phyloP scores from a whole-genome alignment of 2,113 vertebrate species.

The Elaphurus davidianus region DNA sequence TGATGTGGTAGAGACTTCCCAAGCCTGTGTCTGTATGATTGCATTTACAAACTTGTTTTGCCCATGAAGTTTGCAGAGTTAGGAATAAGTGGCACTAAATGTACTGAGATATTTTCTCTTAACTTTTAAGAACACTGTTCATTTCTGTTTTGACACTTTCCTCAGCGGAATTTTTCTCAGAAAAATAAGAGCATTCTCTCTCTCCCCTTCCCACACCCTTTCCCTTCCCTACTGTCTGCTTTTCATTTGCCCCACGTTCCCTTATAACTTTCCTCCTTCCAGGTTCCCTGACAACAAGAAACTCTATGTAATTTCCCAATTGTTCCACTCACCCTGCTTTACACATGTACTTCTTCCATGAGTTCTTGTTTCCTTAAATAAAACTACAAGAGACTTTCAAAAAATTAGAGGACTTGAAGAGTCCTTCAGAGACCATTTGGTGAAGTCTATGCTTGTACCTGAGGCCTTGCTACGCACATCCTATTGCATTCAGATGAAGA shows the following conservation, averaged over 20 bases:
- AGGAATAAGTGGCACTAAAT: neutral
- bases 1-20: neutral
- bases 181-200: neutral
- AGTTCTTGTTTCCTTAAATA: neutral
- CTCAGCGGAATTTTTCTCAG: neutral
- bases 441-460: neutral
- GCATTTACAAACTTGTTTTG: neutral
- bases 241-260: neutral
- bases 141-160: neutral
- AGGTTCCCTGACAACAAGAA: neutral
- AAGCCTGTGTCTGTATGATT: neutral
- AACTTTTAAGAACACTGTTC: neutral
- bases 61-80: neutral
- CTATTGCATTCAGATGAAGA: neutral
- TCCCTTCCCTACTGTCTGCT: accelerated
- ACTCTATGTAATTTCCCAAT: neutral
- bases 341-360: neutral
- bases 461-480: neutral
- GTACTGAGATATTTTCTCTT: neutral
- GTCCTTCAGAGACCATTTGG: neutral
- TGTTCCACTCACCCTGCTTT: neutral
- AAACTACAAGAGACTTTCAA: neutral
- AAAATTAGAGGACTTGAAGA: neutral
- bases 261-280: neutral
- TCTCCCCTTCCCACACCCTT: neutral